Evolutionary conservation across 2,888 invertebrate species (phyloP), one percentile per base, ranked within the genome.

Genomic region (Leptopilina syphax): DNA sequence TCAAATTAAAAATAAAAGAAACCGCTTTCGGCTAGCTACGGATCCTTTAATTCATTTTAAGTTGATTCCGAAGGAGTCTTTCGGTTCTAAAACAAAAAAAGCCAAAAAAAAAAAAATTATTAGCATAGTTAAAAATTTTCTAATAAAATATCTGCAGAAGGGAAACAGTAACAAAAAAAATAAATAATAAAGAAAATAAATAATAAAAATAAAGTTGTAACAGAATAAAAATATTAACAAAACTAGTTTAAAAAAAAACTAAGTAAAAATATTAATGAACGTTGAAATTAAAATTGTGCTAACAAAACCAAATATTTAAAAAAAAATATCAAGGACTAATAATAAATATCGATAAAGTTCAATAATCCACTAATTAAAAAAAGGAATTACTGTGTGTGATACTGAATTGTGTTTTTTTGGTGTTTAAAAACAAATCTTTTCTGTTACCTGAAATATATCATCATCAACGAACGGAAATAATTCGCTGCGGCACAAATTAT

Each of bases 1-100:
- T 50, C 1, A 34, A 50, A 50, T 50, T 50, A 1, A 50, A 50
- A 8, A 50, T 12, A 50, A 67, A 80, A 79, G 7, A 34, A 79
- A 79, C 81, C 79, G 82, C 77, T 81, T 77, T 80, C 79, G 84
- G 81, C 82, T 84, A 85, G 84, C 84, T 80, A 79, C 79, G 78
- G 82, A 81, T 85, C 80, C 78, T 80, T 79, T 83, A 81, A 79
- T 81, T 83, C 44, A 44, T 77, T 76, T 80, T 77, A 77, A 79
- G 70, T 79, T 79, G 76, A 83, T 82, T 76, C 63, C 73, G 65
- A 18, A 80, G 73, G 78, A 70, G 73, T 73, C 70, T 57, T 47
- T 65, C 77, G 65, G 80, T 78, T 66, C 10, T 18, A 44, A 77
- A 65, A 50, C n/a, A 24, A 50, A 47, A 60, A 78, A 77, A 76